phyloP scores from a whole-genome alignment of 2,888 invertebrate genomes.

The Drosophila neotestacea region DNA sequence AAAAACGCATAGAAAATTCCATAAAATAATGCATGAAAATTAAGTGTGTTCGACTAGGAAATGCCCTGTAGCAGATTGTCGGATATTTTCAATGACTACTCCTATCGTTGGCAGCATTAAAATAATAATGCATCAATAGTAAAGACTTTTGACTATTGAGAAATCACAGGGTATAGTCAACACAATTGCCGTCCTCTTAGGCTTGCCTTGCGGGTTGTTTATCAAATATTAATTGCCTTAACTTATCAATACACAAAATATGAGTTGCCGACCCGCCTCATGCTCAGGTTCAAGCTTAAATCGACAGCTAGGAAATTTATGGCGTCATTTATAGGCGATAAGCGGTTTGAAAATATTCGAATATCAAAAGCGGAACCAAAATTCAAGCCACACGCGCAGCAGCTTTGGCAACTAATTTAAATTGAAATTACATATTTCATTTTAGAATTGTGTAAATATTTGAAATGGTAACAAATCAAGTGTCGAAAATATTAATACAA shows the following conservation, averaged over 20 bases:
- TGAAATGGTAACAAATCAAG: conserved; percentile 57
- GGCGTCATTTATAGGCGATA: conserved; percentile 65
- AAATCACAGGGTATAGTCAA: neutral
- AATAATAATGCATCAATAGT: neutral
- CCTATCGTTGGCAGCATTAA: neutral
- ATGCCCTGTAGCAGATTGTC: conserved; percentile 12
- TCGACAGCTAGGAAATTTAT: conserved; percentile 64
- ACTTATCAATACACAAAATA: conserved; percentile 60
- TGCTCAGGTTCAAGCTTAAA: conserved; percentile 69
- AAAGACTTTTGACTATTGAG: neutral
- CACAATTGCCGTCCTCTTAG: neutral
- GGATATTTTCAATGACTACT: neutral
- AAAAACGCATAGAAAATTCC: conserved; percentile 37
- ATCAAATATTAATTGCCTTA: conserved; percentile 30
- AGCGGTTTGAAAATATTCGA: conserved; percentile 38
- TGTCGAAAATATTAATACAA: conserved; percentile 65
- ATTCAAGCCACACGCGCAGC: conserved; percentile 5
- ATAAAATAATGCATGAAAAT: conserved; percentile 50
- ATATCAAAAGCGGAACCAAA: conserved; percentile 23
- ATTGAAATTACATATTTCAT: conserved; percentile 71
- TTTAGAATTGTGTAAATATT: conserved; percentile 66
- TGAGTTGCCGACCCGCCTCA: conserved; percentile 33
- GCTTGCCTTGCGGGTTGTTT: conserved; percentile 6
- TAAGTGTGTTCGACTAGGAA: conserved; percentile 25
- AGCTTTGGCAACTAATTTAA: conserved; percentile 60